Evolutionary conservation across 1,140 invertebrate species (phyloP).

Genomic region (Drosophila sp.): DNA sequence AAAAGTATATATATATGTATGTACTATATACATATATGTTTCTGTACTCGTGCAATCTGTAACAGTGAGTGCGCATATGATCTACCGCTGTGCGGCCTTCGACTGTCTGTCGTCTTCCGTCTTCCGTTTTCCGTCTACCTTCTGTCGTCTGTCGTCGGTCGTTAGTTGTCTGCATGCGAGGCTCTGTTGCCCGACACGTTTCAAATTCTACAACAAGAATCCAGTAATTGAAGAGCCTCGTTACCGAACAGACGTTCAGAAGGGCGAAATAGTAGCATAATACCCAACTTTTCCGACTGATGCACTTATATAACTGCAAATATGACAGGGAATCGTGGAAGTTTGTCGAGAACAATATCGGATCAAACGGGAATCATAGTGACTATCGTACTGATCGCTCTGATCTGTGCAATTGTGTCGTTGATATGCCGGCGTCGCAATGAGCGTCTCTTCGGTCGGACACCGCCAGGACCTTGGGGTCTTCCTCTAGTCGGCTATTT

Average conservation of each 20-base stretch:
- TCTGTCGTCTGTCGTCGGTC: no score
- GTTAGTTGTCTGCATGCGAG: no score
- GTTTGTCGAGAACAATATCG: background rate
- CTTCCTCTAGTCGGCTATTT: slow-evolving; percentile 92
- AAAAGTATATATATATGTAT: background rate
- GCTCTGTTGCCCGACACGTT: slow-evolving; percentile 44
- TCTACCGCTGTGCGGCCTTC: background rate
- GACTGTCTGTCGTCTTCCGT: no score
- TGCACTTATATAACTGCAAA: no score
- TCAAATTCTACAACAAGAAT: slow-evolving; percentile 62
- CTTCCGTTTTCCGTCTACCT: background rate
- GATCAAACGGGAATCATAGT: slow-evolving; percentile 18
- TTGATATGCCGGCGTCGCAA: slow-evolving; percentile 58
- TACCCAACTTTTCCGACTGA: no score
- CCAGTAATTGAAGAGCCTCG: slow-evolving; percentile 69
- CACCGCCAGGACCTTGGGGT: slow-evolving; percentile 91
- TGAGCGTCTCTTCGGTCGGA: slow-evolving; percentile 38
- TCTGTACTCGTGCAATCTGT: background rate
- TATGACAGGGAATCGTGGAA: no score
- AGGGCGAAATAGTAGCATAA: no score
- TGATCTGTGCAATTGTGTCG: slow-evolving; percentile 41
- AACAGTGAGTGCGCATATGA: background rate
- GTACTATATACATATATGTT: background rate
- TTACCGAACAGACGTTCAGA: slow-evolving; percentile 55
- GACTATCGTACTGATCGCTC: slow-evolving; percentile 26